Base-by-base conservation (phyloP, 2,888 invertebrate species). In the Cotesia congregata region DNA sequence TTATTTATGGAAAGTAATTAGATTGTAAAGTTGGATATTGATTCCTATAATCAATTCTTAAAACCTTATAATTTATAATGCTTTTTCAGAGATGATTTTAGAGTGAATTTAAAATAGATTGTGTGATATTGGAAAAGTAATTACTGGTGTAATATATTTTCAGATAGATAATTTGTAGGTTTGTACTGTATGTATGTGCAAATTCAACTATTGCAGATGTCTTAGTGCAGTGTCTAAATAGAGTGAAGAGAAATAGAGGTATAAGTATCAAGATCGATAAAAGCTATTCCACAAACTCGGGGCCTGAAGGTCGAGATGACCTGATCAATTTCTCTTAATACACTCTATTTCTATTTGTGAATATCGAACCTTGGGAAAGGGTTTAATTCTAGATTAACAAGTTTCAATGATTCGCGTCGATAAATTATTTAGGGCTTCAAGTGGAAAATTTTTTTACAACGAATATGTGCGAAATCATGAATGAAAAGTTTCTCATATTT, bases 301-400 rank as follows among this genome's bases (percentile, higher is more conserved):
- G 17, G 39, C 59, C 39, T 65, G 40, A 61, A 72, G 76, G 72
- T 72, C 76, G 72, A 67, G 67, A 76, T 65, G 76, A 76, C 76
- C 75, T 39, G 67, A 72, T 76, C 72, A 72, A 65, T 72, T 72
- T 41, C 12, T 71, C 61, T 67, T 62, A 15, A 64, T 60, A 72
- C 40, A 65, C 65, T 70, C 59, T 39, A 60, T 70, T 5, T 60
- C 5, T 12, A 30, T 60, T 30, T 39, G 9, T 39, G 1, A 59
- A n/a, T 60, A 67, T 39, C 67, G 59, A 74, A 38, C 59, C 15
- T 38, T n/a, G 30, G 17, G 50, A 12, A 50, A 50, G 67, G 67
- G 59, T 74, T 39, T 50, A 50, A 50, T 50, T 50, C 50, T 12
- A 30, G 50, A 50, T 50, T 50, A 50, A 50, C 12, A 50, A 50